A percentile compares a stretch with the other conserved stretches of the same genome.
phyloP scores from a whole-genome alignment of 2,888 invertebrate genomes.

The Ophion costatus region DNA sequence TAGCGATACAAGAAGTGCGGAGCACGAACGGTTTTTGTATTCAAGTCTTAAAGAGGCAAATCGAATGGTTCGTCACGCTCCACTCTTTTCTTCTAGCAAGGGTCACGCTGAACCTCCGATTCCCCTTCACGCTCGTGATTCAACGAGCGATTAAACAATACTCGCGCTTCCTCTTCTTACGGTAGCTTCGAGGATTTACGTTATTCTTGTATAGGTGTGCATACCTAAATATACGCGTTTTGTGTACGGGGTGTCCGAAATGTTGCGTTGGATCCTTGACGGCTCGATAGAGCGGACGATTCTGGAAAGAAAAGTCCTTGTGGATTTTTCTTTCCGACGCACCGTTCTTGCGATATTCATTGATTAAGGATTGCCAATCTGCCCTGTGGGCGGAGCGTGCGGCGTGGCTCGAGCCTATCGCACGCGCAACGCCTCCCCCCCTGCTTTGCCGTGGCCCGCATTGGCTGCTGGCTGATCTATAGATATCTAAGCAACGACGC shows the following conservation, averaged over 20 bases:
- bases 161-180: constrained; percentile 48
- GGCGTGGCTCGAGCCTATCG: neutral
- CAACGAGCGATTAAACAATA: constrained; percentile 66
- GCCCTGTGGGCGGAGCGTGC: neutral
- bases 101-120: constrained; percentile 41
- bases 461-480: neutral
- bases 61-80: constrained; percentile 61
- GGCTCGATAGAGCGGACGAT: neutral
- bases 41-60: constrained; percentile 56
- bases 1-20: neutral
- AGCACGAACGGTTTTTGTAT: constrained; percentile 8
- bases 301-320: neutral
- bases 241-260: neutral
- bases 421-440: too few species aligned
- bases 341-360: neutral
- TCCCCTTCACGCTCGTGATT: constrained; percentile 64
- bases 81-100: constrained; percentile 33
- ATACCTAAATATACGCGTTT: neutral
- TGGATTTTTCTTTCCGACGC: neutral
- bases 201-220: neutral
- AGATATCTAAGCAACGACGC: neutral
- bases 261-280: neutral
- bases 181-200: constrained; percentile 7
- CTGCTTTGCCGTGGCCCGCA: neutral
- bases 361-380: neutral